Evolutionary conservation across 2,797 vertebrate genomes (phyloP).

Genomic region (Typhlichthys eigenmanni): DNA sequence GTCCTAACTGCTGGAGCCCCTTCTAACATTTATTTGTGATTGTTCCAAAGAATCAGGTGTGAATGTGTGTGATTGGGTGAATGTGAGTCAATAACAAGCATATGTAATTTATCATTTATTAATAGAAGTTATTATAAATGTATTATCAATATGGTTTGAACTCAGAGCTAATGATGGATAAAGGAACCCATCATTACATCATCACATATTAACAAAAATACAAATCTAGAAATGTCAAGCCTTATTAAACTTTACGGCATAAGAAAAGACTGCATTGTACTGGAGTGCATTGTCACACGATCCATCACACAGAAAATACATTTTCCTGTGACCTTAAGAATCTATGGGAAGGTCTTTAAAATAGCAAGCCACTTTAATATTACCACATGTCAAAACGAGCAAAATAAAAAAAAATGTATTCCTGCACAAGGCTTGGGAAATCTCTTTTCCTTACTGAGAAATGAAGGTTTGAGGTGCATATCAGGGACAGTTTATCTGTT

Average conservation of each 20-base stretch:
- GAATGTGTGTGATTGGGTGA: no score
- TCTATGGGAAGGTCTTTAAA: conserved; percentile 48
- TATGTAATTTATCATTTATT: no score
- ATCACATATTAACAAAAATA: not conserved
- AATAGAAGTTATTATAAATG: no score
- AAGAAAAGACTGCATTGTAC: no score
- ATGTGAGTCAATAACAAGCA: no score
- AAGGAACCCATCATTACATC: no score
- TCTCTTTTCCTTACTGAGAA: conserved; percentile 48
- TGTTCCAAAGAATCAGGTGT: no score
- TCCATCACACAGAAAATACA: conserved; percentile 57
- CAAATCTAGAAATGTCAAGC: conserved; percentile 1
- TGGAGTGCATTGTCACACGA: conserved; percentile 1
- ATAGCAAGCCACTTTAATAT: conserved; percentile 55
- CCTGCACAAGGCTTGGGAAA: conserved; percentile 51
- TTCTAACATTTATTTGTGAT: no score
- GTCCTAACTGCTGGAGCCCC: no score
- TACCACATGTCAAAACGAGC: conserved; percentile 60
- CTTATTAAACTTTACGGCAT: conserved; percentile 6
- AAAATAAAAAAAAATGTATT: conserved; percentile 54
- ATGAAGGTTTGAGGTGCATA: conserved; percentile 53
- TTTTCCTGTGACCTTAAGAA: conserved; percentile 40
- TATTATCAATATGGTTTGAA: no score
- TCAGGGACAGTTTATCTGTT: conserved; percentile 60
- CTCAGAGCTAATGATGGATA: no score